Evolutionary conservation across 2,888 invertebrate species (phyloP).

Genomic region (Tiphia femorata): DNA sequence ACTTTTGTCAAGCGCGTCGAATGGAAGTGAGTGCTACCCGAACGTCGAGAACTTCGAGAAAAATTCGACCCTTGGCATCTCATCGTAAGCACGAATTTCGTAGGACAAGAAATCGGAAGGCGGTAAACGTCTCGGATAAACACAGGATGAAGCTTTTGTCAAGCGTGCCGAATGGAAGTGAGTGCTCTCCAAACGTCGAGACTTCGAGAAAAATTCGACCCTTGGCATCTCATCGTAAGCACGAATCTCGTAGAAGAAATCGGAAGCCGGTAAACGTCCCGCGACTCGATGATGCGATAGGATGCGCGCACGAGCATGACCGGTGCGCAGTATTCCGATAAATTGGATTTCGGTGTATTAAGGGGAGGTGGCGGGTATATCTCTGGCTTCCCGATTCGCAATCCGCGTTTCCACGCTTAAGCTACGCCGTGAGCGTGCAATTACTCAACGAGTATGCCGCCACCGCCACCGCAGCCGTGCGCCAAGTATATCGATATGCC

Average conservation of each 20-base stretch:
- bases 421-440: conserved; percentile 22
- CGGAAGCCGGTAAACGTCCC: neutral
- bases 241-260: neutral
- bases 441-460: conserved; percentile 26
- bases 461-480: too few species aligned
- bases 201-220: too few species aligned
- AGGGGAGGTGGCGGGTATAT: conserved; percentile 31
- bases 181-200: too few species aligned
- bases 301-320: conserved; percentile 24
- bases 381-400: conserved; percentile 35
- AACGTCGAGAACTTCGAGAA: too few species aligned
- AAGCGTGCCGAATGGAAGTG: too few species aligned
- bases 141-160: too few species aligned
- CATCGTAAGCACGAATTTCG: neutral
- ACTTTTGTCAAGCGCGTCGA: too few species aligned
- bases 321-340: conserved; percentile 42
- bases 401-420: conserved; percentile 31
- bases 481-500: conserved; percentile 1
- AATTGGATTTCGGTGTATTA: conserved; percentile 44
- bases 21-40: too few species aligned
- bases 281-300: neutral
- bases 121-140: neutral
- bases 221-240: neutral
- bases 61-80: neutral
- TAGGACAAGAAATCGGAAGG: neutral